Evolutionary conservation across 2,113 vertebrate species (phyloP).

Genomic region (Muntiacus reevesi): DNA sequence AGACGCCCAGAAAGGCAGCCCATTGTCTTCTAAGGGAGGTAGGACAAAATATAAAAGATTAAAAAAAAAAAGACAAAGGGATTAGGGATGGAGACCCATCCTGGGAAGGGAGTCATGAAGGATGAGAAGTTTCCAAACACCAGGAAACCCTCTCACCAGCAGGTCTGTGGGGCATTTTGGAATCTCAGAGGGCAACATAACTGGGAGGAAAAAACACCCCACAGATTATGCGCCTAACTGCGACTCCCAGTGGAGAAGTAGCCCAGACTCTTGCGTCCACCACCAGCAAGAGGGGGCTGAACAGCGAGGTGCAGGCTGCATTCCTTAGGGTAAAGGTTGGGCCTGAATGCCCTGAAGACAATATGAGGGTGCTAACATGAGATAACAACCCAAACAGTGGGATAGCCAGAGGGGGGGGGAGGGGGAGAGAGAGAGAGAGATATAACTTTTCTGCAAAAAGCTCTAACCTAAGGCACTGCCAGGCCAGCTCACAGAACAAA

Average conservation of each 20-base stretch:
- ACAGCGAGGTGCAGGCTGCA: rapidly evolving
- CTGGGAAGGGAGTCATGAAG: background rate
- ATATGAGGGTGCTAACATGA: background rate
- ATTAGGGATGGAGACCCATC: background rate
- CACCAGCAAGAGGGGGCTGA: background rate
- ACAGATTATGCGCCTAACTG: background rate
- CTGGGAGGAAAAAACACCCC: background rate
- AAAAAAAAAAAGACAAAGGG: background rate
- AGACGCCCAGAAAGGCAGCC: background rate
- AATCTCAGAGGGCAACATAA: background rate
- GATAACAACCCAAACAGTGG: background rate
- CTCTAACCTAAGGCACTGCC: background rate
- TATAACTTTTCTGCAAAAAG: background rate
- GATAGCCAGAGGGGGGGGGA: background rate
- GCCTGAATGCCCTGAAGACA: background rate
- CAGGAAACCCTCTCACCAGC: background rate
- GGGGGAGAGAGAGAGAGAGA: background rate
- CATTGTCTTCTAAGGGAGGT: background rate
- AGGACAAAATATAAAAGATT: background rate
- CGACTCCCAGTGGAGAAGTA: background rate
- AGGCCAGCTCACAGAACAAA: background rate
- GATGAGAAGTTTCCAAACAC: background rate
- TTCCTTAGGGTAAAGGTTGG: background rate
- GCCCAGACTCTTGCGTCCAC: background rate
- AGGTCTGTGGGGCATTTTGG: background rate